phyloP scores from a whole-genome alignment of 1,140 invertebrate genomes.

The Polypedilum vanderplanki region DNA sequence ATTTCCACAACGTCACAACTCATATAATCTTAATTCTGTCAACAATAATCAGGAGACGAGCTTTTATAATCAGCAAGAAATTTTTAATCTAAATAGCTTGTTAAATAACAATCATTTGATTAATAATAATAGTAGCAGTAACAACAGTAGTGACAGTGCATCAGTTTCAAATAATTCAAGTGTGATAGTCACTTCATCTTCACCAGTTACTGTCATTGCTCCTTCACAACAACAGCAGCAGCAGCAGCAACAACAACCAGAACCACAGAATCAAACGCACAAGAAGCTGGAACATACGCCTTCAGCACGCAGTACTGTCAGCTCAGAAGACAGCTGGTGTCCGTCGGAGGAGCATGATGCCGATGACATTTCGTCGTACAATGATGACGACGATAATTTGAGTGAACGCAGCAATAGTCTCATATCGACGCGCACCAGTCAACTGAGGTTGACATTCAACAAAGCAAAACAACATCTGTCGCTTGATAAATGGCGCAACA shows the following conservation, averaged over 20 bases:
- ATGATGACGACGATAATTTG: slow-evolving; percentile 36
- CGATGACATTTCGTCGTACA: slow-evolving; percentile 33
- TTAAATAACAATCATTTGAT: slow-evolving; percentile 31
- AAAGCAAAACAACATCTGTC: slow-evolving; percentile 45
- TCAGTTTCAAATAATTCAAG: not conserved
- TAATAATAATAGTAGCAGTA: not conserved
- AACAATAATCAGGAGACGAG: slow-evolving; percentile 26
- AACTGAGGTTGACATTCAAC: slow-evolving; percentile 43
- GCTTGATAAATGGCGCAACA: slow-evolving; percentile 44
- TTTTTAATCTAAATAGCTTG: slow-evolving; percentile 5
- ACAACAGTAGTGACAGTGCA: slow-evolving; percentile 6
- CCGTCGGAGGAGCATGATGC: slow-evolving; percentile 31
- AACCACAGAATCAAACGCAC: slow-evolving; percentile 22
- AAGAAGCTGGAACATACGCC: slow-evolving; percentile 32
- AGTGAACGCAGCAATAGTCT: slow-evolving; percentile 36
- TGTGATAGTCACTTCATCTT: not conserved
- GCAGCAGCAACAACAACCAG: not conserved
- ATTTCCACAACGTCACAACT: slow-evolving; percentile 36
- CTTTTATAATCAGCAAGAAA: not conserved
- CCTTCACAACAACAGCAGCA: not conserved
- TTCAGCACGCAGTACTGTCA: slow-evolving; percentile 31
- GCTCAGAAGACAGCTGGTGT: slow-evolving; percentile 34
- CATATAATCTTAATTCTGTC: slow-evolving; percentile 15
- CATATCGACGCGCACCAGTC: slow-evolving; percentile 40
- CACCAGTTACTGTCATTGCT: not conserved